These are phyloP conservation scores for Ciconia boyciana DNA, from an alignment of 2,113 vertebrate species.

Conservation along the genomic window DNA sequence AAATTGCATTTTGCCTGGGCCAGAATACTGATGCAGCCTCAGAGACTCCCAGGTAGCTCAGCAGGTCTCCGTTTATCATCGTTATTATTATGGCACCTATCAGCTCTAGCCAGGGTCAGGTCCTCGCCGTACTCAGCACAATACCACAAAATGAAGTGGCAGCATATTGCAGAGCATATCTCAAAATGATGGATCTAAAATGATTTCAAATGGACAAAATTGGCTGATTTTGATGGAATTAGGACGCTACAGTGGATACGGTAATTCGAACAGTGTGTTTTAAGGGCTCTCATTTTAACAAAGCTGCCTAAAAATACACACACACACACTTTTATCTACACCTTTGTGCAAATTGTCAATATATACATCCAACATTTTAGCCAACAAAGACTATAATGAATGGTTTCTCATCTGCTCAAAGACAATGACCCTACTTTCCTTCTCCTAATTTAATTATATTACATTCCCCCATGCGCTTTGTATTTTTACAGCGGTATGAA, in stretches of 20 bases:
- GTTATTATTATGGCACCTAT: not conserved
- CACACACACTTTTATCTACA: not conserved
- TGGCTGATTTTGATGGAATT: not conserved
- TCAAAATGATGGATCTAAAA: not conserved
- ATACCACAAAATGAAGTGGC: not conserved
- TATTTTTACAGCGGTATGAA: slow-evolving; percentile 7
- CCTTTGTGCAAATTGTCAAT: not conserved
- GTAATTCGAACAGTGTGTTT: not conserved
- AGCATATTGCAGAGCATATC: not conserved
- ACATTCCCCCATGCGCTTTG: not conserved
- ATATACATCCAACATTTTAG: not conserved
- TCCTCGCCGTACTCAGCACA: not conserved
- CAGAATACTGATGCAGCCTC: not conserved
- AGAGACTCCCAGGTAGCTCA: not conserved
- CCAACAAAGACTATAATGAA: not conserved
- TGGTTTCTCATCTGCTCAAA: not conserved
- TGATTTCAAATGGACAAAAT: not conserved
- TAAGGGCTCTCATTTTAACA: not conserved
- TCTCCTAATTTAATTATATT: not conserved
- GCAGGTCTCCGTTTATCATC: not conserved
- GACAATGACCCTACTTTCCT: not conserved
- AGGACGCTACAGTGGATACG: not conserved
- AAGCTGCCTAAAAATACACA: not conserved
- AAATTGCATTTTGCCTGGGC: not conserved
- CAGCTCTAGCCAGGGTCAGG: not conserved